phyloP scores from a whole-genome alignment of 2,113 vertebrate genomes.

The Neolamprologus devosi region DNA sequence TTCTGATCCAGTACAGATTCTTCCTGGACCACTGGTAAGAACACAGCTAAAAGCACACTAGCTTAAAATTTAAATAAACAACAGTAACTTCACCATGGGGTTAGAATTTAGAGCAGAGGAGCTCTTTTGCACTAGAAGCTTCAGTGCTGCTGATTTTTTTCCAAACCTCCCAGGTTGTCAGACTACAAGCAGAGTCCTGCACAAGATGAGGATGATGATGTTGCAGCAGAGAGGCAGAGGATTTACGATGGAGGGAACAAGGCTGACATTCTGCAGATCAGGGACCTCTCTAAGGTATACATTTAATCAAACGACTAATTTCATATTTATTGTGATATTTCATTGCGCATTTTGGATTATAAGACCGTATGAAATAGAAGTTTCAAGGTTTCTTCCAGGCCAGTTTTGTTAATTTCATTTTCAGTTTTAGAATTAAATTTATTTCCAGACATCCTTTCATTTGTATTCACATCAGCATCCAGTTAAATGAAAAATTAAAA shows the following conservation, averaged over 20 bases:
- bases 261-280: conserved; percentile 81
- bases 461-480: background rate
- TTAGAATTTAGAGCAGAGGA: background rate
- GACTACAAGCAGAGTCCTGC: conserved; percentile 40
- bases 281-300: conserved; percentile 85
- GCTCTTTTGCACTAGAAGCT: background rate
- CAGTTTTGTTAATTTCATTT: background rate
- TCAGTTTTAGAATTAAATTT: background rate
- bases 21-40: conserved; percentile 79
- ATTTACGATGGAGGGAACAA: conserved; percentile 78
- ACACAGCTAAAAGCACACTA: background rate
- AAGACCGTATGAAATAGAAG: background rate
- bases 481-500: background rate
- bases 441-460: background rate
- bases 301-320: background rate
- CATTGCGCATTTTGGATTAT: background rate
- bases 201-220: conserved; percentile 82
- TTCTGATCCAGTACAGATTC: conserved; percentile 83
- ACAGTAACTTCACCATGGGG: background rate
- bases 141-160: background rate
- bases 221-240: conserved; percentile 84
- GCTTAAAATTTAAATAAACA: background rate
- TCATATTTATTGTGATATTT: background rate
- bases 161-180: conserved; percentile 65
- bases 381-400: background rate